Base-by-base conservation (phyloP, 2,797 vertebrate species). In the Enteromius fasciolatus region DNA sequence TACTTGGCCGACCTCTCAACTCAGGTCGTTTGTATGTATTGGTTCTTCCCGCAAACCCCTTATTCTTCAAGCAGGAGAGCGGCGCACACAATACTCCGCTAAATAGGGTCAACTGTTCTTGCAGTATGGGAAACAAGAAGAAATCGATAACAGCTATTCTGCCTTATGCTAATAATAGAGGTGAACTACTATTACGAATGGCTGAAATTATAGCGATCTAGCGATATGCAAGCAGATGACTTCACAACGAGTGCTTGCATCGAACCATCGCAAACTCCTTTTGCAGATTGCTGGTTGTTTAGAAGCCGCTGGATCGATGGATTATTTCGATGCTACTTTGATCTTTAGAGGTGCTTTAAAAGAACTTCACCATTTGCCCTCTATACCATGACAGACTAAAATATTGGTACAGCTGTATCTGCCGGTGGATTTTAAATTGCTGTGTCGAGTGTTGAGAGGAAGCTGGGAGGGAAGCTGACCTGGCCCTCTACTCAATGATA, bases 401-500 rank as follows among this genome's bases (percentile, higher is more conserved):
- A 70, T 69, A 77, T 63, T 39, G 66, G 23, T 48, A 44, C 41
- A 57, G 33, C 59, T 50, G 44, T 33, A 15, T 84, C 50, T 72
- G 59, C 77, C 12, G 20, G 15, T 54, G 83, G 36, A 39, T 63
- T 23, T 79, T 68, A 85, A 83, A 83, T 70, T 82, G 68, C 83
- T 48, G 80, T 74, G 70, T 46, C 54, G 36, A 80, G 72, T 73
- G 72, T 83, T 57, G 85, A 72, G 46, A 74, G 46, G 57, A 74
- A 79, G 78, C 36, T 64, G 33, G 68, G 52, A 20, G 69, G 46
- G 68, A 81, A 76, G 59, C 84, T 78, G 75, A 81, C 78, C 83
- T 80, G 75, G 66, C 85, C 74, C 81, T 85, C 78, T 83, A 68
- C 78, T 73, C 82, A 67, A 84, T 83, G 84, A 83, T 84, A 81